Conservation (phyloP, 2,888 invertebrate genomes). For the Protodeltote pygarga region DNA sequence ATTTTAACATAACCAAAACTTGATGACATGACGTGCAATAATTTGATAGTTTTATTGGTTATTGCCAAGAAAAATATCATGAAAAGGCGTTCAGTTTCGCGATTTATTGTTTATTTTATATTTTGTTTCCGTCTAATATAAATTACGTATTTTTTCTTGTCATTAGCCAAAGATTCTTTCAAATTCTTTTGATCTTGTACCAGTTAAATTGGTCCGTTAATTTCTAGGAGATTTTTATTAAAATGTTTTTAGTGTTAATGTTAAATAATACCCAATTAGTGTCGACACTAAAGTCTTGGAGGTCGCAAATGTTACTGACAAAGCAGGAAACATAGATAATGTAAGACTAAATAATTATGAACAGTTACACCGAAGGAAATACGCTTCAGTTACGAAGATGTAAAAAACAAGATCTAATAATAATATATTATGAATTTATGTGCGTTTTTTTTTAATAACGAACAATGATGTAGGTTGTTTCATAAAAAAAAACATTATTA, state of each 20-base stretch:
- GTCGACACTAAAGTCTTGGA: slow-evolving; percentile 46
- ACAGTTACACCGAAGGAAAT: slow-evolving; percentile 35
- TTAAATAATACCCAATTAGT: slow-evolving; percentile 55
- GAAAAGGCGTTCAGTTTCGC: slow-evolving; percentile 67
- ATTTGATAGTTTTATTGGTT: slow-evolving; percentile 83
- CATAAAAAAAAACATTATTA: slow-evolving; percentile 29
- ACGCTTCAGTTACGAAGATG: slow-evolving; percentile 29
- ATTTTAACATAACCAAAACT: slow-evolving; percentile 67
- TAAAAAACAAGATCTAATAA: slow-evolving; percentile 37
- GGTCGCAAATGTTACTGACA: slow-evolving; percentile 32
- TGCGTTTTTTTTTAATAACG: slow-evolving; percentile 28
- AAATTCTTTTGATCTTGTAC: slow-evolving; percentile 54
- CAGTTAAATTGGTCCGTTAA: slow-evolving; percentile 48
- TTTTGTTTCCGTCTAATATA: slow-evolving; percentile 77
- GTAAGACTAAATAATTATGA: slow-evolving; percentile 38
- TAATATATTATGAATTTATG: slow-evolving; percentile 21
- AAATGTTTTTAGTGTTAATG: slow-evolving; percentile 51
- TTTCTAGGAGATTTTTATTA: slow-evolving; percentile 47
- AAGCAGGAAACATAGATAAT: slow-evolving; percentile 49
- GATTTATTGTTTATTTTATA: slow-evolving; percentile 79
- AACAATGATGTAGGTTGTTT: slow-evolving; percentile 38
- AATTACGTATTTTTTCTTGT: slow-evolving; percentile 55
- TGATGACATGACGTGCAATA: slow-evolving; percentile 72
- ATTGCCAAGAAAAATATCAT: slow-evolving; percentile 69
- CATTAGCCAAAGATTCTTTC: slow-evolving; percentile 44